phyloP scores from a whole-genome alignment of 2,888 invertebrate genomes.

The Acanthacorydalis orientalis region DNA sequence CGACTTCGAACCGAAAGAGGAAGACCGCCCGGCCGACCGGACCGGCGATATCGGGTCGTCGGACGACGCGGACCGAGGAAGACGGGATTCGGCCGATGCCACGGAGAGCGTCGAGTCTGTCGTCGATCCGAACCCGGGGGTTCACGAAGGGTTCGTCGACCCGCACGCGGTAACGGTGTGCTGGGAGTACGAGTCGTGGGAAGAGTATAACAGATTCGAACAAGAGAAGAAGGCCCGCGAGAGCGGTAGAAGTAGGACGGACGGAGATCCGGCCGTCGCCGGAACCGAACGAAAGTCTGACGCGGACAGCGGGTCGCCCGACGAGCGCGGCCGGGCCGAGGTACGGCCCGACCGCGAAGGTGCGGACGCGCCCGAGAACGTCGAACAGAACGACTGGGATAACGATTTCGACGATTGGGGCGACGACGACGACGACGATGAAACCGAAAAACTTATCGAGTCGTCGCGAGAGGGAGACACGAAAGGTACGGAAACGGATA shows the following conservation, averaged over 20 bases:
- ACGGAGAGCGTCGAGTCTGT: constrained; percentile 6
- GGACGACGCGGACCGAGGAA: constrained; percentile 3
- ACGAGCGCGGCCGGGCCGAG: constrained; percentile 8
- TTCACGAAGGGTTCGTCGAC: neutral
- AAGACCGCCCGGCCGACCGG: too few species aligned
- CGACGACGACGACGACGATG: constrained; percentile 17
- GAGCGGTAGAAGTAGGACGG: constrained; percentile 7
- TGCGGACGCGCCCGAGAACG: too few species aligned
- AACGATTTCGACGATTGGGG: constrained; percentile 26
- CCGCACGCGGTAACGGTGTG: constrained; percentile 1
- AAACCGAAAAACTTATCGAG: constrained; percentile 19
- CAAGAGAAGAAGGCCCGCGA: constrained; percentile 14
- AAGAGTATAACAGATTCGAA: constrained; percentile 30
- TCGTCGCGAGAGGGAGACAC: constrained; percentile 23
- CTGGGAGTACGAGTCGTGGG: constrained; percentile 21
- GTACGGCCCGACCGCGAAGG: constrained; percentile 6
- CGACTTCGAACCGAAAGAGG: too few species aligned
- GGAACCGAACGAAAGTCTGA: too few species aligned
- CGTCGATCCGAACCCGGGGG: constrained; percentile 8
- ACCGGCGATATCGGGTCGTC: neutral
- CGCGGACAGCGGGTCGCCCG: too few species aligned
- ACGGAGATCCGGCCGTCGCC: too few species aligned
- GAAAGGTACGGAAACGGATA: constrained; percentile 11
- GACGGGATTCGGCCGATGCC: neutral
- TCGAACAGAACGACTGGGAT: neutral